Base-by-base conservation (phyloP, 2,113 vertebrate species). In the Balaeniceps rex region DNA sequence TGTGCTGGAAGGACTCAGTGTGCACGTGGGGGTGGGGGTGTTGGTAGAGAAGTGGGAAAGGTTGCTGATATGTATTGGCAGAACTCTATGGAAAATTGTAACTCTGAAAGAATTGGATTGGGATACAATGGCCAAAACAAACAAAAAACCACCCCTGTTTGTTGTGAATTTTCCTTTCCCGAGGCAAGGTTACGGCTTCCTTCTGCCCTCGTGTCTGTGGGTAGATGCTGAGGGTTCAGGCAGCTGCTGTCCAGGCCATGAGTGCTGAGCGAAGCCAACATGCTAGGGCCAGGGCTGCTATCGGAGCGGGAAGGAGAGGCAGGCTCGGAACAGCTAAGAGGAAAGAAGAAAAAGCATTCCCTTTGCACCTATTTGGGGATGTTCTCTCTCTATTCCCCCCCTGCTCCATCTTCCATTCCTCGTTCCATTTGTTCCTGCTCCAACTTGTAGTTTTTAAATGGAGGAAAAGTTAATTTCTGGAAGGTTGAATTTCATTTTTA, bases 81-180 rank as follows among this genome's bases (percentile, higher is more conserved):
- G 61, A 87, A n/a, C 29, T 70, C n/a, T 47, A 0, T 44, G 44
- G 66, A 63, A 85, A 69, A 29, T 24, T 46, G 6, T 60, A 46
- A 12, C 5, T 58, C 29, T 71, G 38, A 46, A 78, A 85, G 29
- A 60, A 25, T 12, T 55, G 22, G 14, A 9, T 38, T 82, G 49
- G 25, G 31, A 38, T 57, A 7, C 7, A 47, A 23, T 25, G 49
- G 49, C 23, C 49, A 51, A 51, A 51, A 25, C 49, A 47, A 47
- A 29, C 6, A 70, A 47, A 69, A 13, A 3, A 6, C 0, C 7
- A 16, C 5, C 5, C 1, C 5, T 14, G 5, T 31, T 66, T 61
- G 18, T 60, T 68, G 9, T 63, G 42, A 66, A 28, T 10, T 87
- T 86, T 26, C 26, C 36, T 61, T 75, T 72, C 51, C 42, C 5